Evolutionary conservation across 1,140 invertebrate species (phyloP), one percentile per base, ranked within the genome.

Genomic region (Brachionus manjavacas): DNA sequence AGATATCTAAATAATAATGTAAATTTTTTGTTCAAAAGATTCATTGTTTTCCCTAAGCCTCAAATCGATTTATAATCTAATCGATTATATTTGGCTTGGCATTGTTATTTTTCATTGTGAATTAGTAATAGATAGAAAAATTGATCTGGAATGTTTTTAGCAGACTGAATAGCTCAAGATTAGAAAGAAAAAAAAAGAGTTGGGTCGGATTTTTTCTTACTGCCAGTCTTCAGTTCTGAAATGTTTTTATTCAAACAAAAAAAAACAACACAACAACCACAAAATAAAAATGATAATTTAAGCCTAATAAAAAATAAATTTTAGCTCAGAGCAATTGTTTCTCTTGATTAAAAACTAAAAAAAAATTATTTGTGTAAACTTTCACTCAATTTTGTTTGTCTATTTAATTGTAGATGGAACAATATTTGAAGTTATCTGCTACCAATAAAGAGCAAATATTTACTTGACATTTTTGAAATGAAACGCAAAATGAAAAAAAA

Each of bases 401-500:
- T 41, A 41, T 23, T 20, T 74, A 74, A 41, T 74, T 70, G 25
- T 70, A 31, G 11, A 12, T 16, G 25, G 35, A 70, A 39, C 14
- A 31, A 74, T 41, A 41, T 41, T 74, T 74, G 39, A 39, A 41
- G 39, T 41, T 41, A 41, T 74, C 70, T 41, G 25, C 66, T 39
- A 31, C 35, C 39, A 41, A 16, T 41, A 74, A 74, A 4, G 12
- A 49, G 20, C 20, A 76, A 76, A 76, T 76, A 76, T 76, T 76
- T 76, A 76, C 43, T 49, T 76, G 72, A 76, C 72, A 76, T 76
- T 76, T 76, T 25, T 20, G 23, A 23, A 41, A 23, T n/a, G 70
- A 74, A 74, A 74, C 4, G 31, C 16, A 74, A 11, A 11, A 20
- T 46, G 20, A 46, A 76, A 49, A 35, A 43, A n/a, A n/a, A n/a